Percentiles rank a stretch among this genome's conserved stretches.
Conservation (phyloP, 2,888 invertebrate species). For the Leucania comma region DNA sequence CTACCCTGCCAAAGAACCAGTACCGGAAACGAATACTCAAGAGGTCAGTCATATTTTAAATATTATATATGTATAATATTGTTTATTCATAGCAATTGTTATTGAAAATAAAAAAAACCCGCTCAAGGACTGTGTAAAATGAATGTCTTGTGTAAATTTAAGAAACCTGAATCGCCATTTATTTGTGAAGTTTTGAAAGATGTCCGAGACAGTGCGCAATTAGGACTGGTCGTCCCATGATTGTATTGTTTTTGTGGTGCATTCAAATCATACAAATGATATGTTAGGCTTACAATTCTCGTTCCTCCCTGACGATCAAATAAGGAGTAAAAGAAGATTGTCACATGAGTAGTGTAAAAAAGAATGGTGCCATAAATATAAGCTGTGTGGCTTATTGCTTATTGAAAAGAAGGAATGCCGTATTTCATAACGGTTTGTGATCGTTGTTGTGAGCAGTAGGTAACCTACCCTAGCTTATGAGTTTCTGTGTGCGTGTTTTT, state of each 20-base stretch:
- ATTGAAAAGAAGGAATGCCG: not conserved
- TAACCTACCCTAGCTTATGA: no score
- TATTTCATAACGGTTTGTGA: not conserved
- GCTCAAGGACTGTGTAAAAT: not conserved
- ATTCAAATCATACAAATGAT: not conserved
- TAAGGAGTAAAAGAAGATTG: not conserved
- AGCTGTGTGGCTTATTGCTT: slow-evolving; percentile 4
- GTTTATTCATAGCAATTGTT: slow-evolving; percentile 1
- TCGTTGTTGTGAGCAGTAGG: not conserved
- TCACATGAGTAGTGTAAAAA: not conserved
- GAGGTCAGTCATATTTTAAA: slow-evolving; percentile 75
- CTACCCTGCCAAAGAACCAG: slow-evolving; percentile 88
- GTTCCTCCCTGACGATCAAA: not conserved
- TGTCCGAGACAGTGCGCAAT: not conserved
- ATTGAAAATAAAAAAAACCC: not conserved
- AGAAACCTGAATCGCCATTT: not conserved
- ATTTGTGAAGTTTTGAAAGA: not conserved
- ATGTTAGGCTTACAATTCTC: not conserved
- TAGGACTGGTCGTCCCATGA: no score
- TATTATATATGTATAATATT: no score
- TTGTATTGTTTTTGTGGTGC: no score
- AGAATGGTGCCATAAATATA: not conserved
- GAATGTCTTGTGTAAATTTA: not conserved
- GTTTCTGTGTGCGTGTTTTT: not conserved
- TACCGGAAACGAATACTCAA: slow-evolving; percentile 81